A percentile compares a stretch with the other conserved stretches of the same genome.
phyloP scores from a whole-genome alignment of 2,113 vertebrate genomes.

The Charina bottae region DNA sequence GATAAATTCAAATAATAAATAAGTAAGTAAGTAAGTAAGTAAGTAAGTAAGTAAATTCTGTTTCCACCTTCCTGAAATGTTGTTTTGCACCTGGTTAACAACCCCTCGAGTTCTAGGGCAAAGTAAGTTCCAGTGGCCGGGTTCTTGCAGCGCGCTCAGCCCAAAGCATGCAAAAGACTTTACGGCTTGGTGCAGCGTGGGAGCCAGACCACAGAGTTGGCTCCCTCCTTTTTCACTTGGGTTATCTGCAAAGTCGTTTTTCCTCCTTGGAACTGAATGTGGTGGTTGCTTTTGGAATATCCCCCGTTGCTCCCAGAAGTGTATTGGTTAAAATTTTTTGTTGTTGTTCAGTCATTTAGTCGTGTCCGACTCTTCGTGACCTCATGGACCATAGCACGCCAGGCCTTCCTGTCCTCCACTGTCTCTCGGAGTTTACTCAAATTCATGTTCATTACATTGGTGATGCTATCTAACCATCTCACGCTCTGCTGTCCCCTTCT shows the following conservation, averaged over 20 bases:
- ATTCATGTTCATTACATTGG: too few relatives aligned
- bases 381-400: too few relatives aligned
- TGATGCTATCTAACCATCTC: too few relatives aligned
- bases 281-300: neutral
- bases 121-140: neutral
- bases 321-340: too few relatives aligned
- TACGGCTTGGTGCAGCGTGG: neutral
- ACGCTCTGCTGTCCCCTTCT: too few relatives aligned
- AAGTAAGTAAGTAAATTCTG: too few relatives aligned
- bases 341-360: too few relatives aligned
- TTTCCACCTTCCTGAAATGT: neutral
- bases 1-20: too few relatives aligned
- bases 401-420: too few relatives aligned
- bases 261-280: neutral
- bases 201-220: neutral
- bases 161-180: neutral
- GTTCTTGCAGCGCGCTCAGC: neutral
- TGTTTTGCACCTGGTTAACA: neutral
- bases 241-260: neutral
- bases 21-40: too few relatives aligned
- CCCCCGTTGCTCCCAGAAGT: neutral
- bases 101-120: neutral
- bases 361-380: too few relatives aligned
- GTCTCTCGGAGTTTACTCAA: too few relatives aligned
- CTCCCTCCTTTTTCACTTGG: neutral